phyloP scores from a whole-genome alignment of 2,113 vertebrate genomes.

The Phrynosoma platyrhinos region DNA sequence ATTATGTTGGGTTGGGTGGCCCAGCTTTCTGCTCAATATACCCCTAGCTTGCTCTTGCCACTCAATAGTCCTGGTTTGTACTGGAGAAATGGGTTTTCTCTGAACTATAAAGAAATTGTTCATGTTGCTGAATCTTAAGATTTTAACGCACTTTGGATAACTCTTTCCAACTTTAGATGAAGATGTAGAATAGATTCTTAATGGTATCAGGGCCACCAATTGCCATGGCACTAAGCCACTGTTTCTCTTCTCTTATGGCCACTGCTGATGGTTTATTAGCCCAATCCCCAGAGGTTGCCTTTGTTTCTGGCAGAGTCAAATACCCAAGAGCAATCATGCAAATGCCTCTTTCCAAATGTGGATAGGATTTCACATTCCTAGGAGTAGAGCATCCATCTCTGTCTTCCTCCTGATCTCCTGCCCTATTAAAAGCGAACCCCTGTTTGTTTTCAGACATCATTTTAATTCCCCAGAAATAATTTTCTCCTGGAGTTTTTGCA shows the following conservation, averaged over 20 bases:
- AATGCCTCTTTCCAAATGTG: not conserved
- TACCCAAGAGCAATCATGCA: not conserved
- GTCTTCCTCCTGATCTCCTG: not conserved
- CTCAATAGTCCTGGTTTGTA: not conserved
- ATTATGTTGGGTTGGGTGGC: no score
- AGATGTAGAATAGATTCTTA: no score
- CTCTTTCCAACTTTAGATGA: no score
- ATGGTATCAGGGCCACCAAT: no score
- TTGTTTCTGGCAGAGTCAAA: not conserved
- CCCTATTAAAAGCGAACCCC: slow-evolving; percentile 31
- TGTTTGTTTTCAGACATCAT: slow-evolving; percentile 48
- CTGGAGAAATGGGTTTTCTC: no score
- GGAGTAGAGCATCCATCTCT: not conserved
- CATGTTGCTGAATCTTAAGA: no score
- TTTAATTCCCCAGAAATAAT: slow-evolving; percentile 37
- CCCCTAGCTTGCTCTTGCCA: not conserved
- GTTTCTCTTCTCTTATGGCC: not conserved
- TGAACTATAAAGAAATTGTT: no score
- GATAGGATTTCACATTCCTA: not conserved
- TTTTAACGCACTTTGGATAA: no score
- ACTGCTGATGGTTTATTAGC: not conserved
- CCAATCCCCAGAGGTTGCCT: not conserved
- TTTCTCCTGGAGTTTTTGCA: slow-evolving; percentile 36
- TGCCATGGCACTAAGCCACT: no score
- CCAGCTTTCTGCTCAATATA: not conserved